phyloP scores from a whole-genome alignment of 2,888 invertebrate genomes.

The Boloria euphrosyne region DNA sequence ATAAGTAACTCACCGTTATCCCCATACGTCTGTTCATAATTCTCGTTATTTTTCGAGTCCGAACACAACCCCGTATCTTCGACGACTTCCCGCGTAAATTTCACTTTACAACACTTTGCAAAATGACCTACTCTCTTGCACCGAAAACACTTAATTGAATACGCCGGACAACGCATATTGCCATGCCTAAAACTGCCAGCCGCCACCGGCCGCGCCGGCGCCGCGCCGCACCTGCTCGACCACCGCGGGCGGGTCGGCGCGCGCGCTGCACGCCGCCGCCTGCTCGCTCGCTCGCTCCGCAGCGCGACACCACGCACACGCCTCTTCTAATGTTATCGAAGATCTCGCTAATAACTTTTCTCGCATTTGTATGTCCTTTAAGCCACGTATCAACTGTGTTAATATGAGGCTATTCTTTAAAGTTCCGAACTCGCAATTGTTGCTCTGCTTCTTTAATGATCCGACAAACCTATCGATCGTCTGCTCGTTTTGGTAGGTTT shows the following conservation, averaged over 20 bases:
- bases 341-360: background rate
- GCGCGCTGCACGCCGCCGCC: constrained; percentile 1
- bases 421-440: background rate
- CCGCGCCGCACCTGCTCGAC: background rate
- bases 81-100: background rate
- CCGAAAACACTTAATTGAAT: background rate
- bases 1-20: constrained; percentile 1
- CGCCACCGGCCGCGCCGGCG: background rate
- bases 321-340: background rate
- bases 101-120: background rate
- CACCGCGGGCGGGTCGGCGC: background rate
- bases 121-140: background rate
- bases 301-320: background rate
- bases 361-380: background rate
- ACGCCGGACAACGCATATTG: background rate
- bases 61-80: background rate
- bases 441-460: background rate
- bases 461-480: background rate
- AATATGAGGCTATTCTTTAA: background rate
- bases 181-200: background rate
- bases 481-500: background rate
- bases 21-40: background rate
- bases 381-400: background rate
- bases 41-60: background rate
- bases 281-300: constrained; percentile 1